Evolutionary conservation across 2,113 vertebrate genomes (phyloP).

Genomic region (Leptobrachium ailaonicum): DNA sequence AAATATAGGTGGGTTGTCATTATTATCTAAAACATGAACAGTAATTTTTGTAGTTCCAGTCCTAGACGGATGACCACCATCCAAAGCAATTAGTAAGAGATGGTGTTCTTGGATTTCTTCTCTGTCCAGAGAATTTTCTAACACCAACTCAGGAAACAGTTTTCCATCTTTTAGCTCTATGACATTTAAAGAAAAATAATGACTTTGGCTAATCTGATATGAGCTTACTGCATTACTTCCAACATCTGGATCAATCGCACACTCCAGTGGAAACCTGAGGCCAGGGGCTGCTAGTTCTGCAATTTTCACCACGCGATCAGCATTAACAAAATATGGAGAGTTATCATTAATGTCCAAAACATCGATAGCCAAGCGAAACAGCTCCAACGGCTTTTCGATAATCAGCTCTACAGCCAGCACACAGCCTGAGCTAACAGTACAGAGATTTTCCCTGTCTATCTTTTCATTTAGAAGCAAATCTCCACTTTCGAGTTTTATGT

Average conservation of each 20-base stretch:
- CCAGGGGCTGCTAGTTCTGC: slow-evolving; percentile 59
- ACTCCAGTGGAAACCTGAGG: slow-evolving; percentile 71
- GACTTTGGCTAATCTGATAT: slow-evolving; percentile 70
- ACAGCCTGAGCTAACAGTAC: slow-evolving; percentile 60
- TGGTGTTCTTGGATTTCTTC: slow-evolving; percentile 71
- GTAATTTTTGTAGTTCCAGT: slow-evolving; percentile 73
- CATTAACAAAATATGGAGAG: slow-evolving; percentile 56
- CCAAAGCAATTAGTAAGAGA: slow-evolving; percentile 70
- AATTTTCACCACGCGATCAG: slow-evolving; percentile 61
- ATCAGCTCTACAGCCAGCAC: slow-evolving; percentile 55
- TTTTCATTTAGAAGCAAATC: slow-evolving; percentile 72
- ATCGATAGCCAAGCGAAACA: slow-evolving; percentile 58
- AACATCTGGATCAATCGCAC: slow-evolving; percentile 72
- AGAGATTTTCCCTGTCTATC: slow-evolving; percentile 78
- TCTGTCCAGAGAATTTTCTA: slow-evolving; percentile 74
- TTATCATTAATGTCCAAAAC: slow-evolving; percentile 68
- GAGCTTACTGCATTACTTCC: slow-evolving; percentile 72
- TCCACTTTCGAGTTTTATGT: slow-evolving; percentile 68
- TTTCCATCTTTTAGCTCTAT: slow-evolving; percentile 61
- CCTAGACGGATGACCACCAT: slow-evolving; percentile 70
- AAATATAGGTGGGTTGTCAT: slow-evolving; percentile 80
- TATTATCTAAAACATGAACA: slow-evolving; percentile 73
- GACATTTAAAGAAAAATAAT: slow-evolving; percentile 71
- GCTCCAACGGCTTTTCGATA: slow-evolving; percentile 51
- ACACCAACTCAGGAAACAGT: slow-evolving; percentile 76